Conservation (phyloP, 2,888 invertebrate genomes). For the Stenodema calcarata region DNA sequence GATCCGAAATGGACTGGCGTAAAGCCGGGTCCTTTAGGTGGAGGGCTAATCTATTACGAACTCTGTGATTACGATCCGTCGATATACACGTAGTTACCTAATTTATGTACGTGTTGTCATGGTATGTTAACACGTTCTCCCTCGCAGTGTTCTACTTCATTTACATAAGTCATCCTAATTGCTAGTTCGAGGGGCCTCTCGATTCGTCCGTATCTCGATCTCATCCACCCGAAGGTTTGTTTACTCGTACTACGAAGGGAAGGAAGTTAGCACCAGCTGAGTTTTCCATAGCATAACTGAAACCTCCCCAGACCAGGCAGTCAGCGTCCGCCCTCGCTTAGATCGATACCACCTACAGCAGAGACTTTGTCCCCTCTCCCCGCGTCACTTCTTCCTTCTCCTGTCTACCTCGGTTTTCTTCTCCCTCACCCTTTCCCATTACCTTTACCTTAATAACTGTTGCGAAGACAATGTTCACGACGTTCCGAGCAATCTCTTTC, state of each 20-base stretch:
- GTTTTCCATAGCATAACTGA: constrained; percentile 25
- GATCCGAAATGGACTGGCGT: too few relatives aligned
- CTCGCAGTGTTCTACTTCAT: too few relatives aligned
- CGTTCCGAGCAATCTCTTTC: neutral
- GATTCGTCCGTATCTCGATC: too few relatives aligned
- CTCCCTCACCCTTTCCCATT: neutral
- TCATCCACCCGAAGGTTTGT: neutral
- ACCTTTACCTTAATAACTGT: neutral
- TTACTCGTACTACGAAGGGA: neutral
- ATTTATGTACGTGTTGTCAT: too few relatives aligned
- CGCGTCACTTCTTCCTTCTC: neutral
- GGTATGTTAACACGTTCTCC: too few relatives aligned
- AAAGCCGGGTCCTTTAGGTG: too few relatives aligned
- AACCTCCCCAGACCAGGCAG: constrained; percentile 7
- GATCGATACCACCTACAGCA: constrained; percentile 38
- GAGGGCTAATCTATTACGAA: too few relatives aligned
- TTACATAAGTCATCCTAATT: too few relatives aligned
- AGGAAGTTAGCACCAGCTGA: constrained; percentile 25
- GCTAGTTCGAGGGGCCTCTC: too few relatives aligned
- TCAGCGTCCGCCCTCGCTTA: neutral
- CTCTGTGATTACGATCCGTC: too few relatives aligned
- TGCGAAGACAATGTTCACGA: neutral
- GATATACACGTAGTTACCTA: too few relatives aligned
- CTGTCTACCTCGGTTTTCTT: neutral
- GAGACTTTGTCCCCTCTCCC: neutral